Percentiles rank a stretch among this genome's conserved stretches.
Conservation (phyloP, 2,113 vertebrate genomes). For the Atractosteus spatula region DNA sequence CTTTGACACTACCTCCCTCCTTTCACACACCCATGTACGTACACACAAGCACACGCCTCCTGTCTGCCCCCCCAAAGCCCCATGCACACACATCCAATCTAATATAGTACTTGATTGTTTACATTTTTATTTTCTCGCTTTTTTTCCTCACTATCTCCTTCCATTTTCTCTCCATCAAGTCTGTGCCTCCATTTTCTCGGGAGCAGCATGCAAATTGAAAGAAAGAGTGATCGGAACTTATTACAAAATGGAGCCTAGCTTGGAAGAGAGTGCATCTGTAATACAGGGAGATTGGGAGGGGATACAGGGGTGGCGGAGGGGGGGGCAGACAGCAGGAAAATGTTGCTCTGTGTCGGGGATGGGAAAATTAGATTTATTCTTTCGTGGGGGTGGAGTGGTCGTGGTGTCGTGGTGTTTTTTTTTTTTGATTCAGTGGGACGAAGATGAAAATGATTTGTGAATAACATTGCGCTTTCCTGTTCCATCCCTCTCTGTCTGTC, state of each 20-base stretch:
- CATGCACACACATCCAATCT: conserved; percentile 23
- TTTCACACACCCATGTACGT: conserved; percentile 33
- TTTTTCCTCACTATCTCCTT: conserved; percentile 24
- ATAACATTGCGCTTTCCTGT: conserved; percentile 42
- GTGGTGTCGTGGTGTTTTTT: conserved; percentile 55
- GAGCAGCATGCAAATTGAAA: conserved; percentile 65
- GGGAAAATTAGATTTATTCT: conserved; percentile 73
- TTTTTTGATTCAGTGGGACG: conserved; percentile 39
- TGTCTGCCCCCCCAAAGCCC: conserved; percentile 11
- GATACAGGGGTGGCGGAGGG: neutral
- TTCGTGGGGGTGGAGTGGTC: conserved; percentile 49
- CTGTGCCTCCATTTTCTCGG: conserved; percentile 62
- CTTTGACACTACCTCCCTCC: conserved; percentile 59
- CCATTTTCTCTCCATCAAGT: conserved; percentile 48
- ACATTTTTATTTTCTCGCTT: conserved; percentile 23
- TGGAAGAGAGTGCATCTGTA: conserved; percentile 60
- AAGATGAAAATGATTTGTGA: conserved; percentile 59
- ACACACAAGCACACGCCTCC: conserved; percentile 27
- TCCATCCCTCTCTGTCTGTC: conserved; percentile 32
- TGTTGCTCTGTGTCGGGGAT: conserved; percentile 57
- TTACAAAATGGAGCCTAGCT: conserved; percentile 70
- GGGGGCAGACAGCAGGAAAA: conserved; percentile 48
- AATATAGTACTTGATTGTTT: conserved; percentile 49
- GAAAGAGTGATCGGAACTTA: conserved; percentile 73
- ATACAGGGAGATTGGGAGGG: conserved; percentile 48